Evolutionary conservation across 92 coral and sea anemone genomes (phyloP), one percentile per base, ranked within the genome.

Genomic region (Diadumene lineata): DNA sequence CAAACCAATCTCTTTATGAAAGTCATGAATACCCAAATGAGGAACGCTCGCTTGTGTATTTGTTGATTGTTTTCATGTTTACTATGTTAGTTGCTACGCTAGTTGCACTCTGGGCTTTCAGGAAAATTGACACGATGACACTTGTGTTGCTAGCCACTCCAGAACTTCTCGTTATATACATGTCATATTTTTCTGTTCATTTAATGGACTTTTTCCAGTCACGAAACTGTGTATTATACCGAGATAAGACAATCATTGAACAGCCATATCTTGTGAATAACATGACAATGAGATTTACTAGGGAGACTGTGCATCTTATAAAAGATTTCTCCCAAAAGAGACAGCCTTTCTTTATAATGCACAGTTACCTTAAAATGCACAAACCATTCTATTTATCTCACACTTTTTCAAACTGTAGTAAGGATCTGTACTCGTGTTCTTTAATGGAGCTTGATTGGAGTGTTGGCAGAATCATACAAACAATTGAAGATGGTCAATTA

Each of bases 361-460:
- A 88, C 10, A 94, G 93, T 61, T 90, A 83, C 78, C 62, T 92
- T 51, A 79, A 79, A 63, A 72, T 92, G 25, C 87, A 92, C 65
- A 68, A 80, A 19, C 98, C 97, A 18, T 65, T 80, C 34, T 91
- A 82, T 69, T 60, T 73, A 31, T 94, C 98, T 10, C 72, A 66
- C 55, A 56, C 82, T 24, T 88, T 88, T 81, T 64, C 50, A 48
- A 76, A 72, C 65, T 64, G 78, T 50, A 84, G 79, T 21, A 66
- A 60, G 38, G 83, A 70, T 26, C 13, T 56, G 48, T 79, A 73
- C 32, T 64, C 68, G 30, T 88, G 90, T 69, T 89, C 97, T 9
- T 58, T 94, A 26, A 57, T 21, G 17, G 97, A 94, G 79, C 69
- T 91, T 34, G 98, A 94, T 56, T 94, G 98, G 97, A 94, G 98